phyloP scores from a whole-genome alignment of 2,797 vertebrate species.

The Manis crassicaudata region DNA sequence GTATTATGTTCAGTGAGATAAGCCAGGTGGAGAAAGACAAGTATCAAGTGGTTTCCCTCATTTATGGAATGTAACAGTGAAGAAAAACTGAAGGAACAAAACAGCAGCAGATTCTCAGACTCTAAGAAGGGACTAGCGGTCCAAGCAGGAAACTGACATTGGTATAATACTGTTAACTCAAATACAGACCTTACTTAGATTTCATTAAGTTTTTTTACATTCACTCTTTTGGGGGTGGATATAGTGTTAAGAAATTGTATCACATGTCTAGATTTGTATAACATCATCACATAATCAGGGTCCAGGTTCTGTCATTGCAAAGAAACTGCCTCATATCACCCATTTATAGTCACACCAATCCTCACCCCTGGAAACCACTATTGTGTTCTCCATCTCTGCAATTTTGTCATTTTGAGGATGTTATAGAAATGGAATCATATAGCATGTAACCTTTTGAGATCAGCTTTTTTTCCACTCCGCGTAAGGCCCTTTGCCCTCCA shows the following conservation, averaged over 20 bases:
- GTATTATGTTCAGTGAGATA: too few species aligned
- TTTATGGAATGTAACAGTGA: too few species aligned
- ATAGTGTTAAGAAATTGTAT: neutral
- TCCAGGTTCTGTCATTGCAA: neutral
- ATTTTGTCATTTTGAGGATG: neutral
- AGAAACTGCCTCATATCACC: neutral
- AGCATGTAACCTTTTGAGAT: neutral
- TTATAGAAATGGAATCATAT: neutral
- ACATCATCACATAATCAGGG: neutral
- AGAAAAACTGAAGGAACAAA: too few species aligned
- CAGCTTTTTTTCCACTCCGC: neutral
- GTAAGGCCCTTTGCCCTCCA: neutral
- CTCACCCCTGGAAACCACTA: neutral
- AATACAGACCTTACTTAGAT: neutral
- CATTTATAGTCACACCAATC: neutral
- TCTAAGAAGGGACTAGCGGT: too few species aligned
- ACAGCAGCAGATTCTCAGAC: too few species aligned
- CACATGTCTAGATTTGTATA: neutral
- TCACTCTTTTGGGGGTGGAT: neutral
- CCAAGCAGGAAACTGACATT: neutral
- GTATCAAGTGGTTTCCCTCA: too few species aligned
- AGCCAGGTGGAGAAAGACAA: too few species aligned
- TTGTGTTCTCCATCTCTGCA: neutral
- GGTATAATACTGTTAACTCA: neutral
- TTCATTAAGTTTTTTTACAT: neutral